Base-by-base conservation (phyloP, 2,888 invertebrate genomes). In the Nomada ruficornis region DNA sequence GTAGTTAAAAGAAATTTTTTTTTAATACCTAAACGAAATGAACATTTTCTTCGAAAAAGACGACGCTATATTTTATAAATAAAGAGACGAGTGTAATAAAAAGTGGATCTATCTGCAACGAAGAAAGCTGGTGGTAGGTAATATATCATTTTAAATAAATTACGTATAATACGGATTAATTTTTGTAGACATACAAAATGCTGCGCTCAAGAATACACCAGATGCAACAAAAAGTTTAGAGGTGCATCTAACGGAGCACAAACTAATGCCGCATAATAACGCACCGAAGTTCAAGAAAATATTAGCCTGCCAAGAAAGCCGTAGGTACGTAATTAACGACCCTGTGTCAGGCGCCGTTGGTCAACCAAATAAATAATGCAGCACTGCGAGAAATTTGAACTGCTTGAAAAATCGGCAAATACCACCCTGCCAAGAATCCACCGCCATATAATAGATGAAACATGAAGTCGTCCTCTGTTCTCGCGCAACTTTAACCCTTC, bases 401-500 rank as follows among this genome's bases (percentile, higher is more conserved):
- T 29, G 63, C n/a, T 57, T 47, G 52, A 44, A 68, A 72, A 44
- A 77, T 76, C 54, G 67, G 71, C 64, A 77, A 77, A 76, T 76
- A 76, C 72, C 76, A 80, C 71, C 67, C 63, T 80, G 76, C 52
- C 72, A 72, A 62, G 57, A 68, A 72, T 72, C 65, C 42, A 44
- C 26, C 63, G 13, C 50, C 74, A 57, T 50, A 29, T 76, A 71
- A 76, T 80, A 67, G 62, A 75, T 67, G 80, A 76, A 26, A 36
- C 15, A 20, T n/a, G 23, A 65, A 67, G 54, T 47, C 47, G 77
- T 59, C 63, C 36, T 68, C 77, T 57, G 67, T 78, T 82, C 73
- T 59, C 52, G 71, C 69, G 71, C 63, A 69, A 60, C 29, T 64
- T 65, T 36, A 62, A 36, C 50, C 44, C 42, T 63, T 60, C 47